Conservation (phyloP, 2,888 invertebrate genomes). For the Dicranocentrus wangi region DNA sequence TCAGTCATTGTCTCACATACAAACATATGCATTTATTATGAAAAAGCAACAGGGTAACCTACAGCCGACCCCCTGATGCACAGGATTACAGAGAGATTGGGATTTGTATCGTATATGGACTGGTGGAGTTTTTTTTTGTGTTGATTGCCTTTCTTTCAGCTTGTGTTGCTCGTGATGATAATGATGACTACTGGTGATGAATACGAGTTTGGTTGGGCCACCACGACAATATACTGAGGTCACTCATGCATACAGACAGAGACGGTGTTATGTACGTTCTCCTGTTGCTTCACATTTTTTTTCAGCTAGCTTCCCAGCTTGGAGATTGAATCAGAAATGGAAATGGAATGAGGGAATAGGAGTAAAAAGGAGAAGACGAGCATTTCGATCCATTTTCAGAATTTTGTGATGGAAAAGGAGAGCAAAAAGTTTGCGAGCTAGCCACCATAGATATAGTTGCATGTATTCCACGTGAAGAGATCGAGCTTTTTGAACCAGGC, state of each 20-base stretch:
- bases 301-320: background rate
- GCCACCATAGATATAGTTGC: background rate
- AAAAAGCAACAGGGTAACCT: background rate
- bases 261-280: background rate
- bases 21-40: background rate
- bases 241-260: conserved; percentile 49
- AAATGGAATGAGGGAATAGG: background rate
- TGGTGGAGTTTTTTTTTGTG: background rate
- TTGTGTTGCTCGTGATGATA: conserved; percentile 13
- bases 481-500: background rate
- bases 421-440: too few relatives aligned
- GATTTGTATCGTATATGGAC: background rate
- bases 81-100: background rate
- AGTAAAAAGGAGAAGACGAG: background rate
- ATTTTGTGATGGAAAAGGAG: background rate
- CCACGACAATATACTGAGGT: conserved; percentile 31
- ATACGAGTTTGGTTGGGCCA: conserved; percentile 25
- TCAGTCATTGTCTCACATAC: conserved; percentile 13
- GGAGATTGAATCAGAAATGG: background rate
- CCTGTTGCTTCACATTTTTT: background rate
- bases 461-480: background rate
- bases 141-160: background rate
- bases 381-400: background rate
- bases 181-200: conserved; percentile 37
- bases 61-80: background rate